These are phyloP conservation scores for Synergus umbraculus DNA, from an alignment of 2,888 invertebrate species.

Conservation along the genomic window DNA sequence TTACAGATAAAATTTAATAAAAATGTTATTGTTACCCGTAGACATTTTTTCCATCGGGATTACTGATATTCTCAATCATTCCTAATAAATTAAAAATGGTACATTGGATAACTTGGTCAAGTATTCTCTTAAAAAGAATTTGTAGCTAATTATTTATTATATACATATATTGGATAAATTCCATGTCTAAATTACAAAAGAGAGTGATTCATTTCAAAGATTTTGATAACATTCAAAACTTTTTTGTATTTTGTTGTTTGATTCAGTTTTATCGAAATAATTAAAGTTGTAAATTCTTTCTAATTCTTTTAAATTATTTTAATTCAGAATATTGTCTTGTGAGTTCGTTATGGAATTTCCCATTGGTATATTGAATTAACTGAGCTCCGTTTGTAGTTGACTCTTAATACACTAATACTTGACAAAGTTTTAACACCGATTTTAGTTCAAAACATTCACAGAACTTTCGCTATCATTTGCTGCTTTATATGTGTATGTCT, in stretches of 20 bases:
- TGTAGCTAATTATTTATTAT: constrained; percentile 21
- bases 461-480: constrained; percentile 76
- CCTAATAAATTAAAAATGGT: background rate
- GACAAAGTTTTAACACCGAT: constrained; percentile 71
- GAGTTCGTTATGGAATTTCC: background rate
- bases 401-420: constrained; percentile 67
- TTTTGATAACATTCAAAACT: too few relatives aligned
- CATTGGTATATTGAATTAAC: background rate
- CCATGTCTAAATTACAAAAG: too few relatives aligned
- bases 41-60: background rate
- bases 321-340: background rate
- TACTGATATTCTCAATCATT: too few relatives aligned
- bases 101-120: constrained; percentile 70
- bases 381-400: background rate
- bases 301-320: background rate
- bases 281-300: too few relatives aligned
- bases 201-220: too few relatives aligned
- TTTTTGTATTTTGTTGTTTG: too few relatives aligned
- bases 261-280: too few relatives aligned
- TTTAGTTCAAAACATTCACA: constrained; percentile 73
- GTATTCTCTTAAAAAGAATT: constrained; percentile 62
- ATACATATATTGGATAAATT: constrained; percentile 4
- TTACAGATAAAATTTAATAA: too few relatives aligned
- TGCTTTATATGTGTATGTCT: constrained; percentile 75
- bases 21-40: background rate